These are phyloP conservation scores for Emesis furor DNA, from an alignment of 2,888 invertebrate genomes.

Conservation along the genomic window DNA sequence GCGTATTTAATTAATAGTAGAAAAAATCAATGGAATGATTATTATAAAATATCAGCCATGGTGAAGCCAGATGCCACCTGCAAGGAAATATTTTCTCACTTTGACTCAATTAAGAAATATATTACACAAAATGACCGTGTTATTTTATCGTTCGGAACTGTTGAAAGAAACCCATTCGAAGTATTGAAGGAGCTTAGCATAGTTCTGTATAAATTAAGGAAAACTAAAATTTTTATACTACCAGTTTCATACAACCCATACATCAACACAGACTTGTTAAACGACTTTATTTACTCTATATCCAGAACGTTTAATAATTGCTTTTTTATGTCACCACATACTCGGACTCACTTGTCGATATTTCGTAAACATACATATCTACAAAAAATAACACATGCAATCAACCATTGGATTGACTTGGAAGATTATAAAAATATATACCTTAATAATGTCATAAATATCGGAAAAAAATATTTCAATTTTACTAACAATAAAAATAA, in stretches of 20 bases:
- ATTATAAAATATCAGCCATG: neutral
- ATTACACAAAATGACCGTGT: neutral
- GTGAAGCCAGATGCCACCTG: neutral
- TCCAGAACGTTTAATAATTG: neutral
- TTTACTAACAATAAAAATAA: neutral
- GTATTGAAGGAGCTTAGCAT: neutral
- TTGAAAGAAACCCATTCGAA: neutral
- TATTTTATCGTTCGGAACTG: neutral
- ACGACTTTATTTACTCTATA: conserved; percentile 5
- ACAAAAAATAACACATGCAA: neutral
- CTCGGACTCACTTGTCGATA: neutral
- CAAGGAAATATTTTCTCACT: neutral
- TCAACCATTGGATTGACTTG: neutral
- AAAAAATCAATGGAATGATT: neutral
- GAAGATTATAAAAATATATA: neutral
- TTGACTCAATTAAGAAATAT: neutral
- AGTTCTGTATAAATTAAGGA: neutral
- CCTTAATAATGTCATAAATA: neutral
- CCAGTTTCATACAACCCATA: neutral
- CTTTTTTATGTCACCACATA: neutral
- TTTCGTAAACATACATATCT: neutral
- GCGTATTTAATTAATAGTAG: neutral
- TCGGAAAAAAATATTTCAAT: neutral
- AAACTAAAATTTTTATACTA: neutral
- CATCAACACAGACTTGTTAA: neutral